Evolutionary conservation across 2,888 invertebrate species (phyloP).

Genomic region (Platynereis dumerilii): DNA sequence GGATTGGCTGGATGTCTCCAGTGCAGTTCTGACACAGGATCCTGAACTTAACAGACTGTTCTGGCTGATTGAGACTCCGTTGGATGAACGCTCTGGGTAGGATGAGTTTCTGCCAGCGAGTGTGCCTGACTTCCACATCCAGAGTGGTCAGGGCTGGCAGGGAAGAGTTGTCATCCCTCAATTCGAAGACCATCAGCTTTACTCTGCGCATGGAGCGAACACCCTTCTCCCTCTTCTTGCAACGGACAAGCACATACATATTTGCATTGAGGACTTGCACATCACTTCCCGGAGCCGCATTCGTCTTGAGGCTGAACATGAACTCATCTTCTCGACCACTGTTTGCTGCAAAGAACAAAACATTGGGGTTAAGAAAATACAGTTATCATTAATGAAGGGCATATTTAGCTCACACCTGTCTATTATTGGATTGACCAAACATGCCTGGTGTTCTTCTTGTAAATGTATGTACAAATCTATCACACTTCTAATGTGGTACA

Average conservation of each 20-base stretch:
- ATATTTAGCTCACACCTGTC: no score
- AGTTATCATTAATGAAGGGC: no score
- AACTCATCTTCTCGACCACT: slow-evolving; percentile 10
- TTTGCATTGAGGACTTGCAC: slow-evolving; percentile 20
- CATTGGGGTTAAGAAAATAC: no score
- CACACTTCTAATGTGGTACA: no score
- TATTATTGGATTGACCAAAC: no score
- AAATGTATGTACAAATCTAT: no score
- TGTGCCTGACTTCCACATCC: slow-evolving; percentile 19
- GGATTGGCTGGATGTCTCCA: slow-evolving; percentile 14
- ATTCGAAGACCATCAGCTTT: slow-evolving; percentile 17
- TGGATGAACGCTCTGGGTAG: slow-evolving; percentile 19
- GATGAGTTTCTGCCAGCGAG: slow-evolving; percentile 24
- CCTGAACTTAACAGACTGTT: slow-evolving; percentile 1
- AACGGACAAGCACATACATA: slow-evolving; percentile 17
- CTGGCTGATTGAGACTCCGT: background rate
- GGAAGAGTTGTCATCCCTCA: background rate
- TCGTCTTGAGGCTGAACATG: slow-evolving; percentile 11
- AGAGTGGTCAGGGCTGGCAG: slow-evolving; percentile 4
- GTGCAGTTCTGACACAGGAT: slow-evolving; percentile 21
- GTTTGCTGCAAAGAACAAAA: background rate
- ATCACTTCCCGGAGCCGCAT: background rate
- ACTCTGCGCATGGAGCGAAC: slow-evolving; percentile 4
- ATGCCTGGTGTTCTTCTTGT: no score
- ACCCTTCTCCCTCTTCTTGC: slow-evolving; percentile 3